These are phyloP conservation scores for Campopleginae sp. DNA, from an alignment of 2,888 invertebrate species.

Conservation along the genomic window DNA sequence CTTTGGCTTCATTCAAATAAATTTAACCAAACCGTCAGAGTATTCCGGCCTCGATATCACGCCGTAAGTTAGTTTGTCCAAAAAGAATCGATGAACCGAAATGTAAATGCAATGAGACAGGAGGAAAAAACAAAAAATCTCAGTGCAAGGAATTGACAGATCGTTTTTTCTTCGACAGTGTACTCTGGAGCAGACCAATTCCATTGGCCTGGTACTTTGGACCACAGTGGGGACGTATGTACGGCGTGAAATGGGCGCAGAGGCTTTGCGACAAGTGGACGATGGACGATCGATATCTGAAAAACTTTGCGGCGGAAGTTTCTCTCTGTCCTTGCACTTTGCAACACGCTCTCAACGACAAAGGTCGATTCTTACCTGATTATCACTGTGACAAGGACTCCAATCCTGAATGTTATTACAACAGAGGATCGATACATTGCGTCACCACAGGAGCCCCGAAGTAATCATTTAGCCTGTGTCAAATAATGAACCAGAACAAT, in stretches of 20 bases:
- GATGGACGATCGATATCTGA: slow-evolving; percentile 91
- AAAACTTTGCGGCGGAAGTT: slow-evolving; percentile 94
- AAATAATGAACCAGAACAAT: not conserved
- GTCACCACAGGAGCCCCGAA: slow-evolving; percentile 95
- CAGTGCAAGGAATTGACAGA: not conserved
- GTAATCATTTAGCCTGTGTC: slow-evolving; percentile 85
- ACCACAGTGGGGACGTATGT: slow-evolving; percentile 93
- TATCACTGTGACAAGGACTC: slow-evolving; percentile 96
- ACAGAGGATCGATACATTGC: slow-evolving; percentile 96
- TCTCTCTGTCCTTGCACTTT: slow-evolving; percentile 96
- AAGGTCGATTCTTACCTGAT: slow-evolving; percentile 96
- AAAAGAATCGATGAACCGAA: not conserved
- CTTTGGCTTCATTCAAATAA: slow-evolving; percentile 95
- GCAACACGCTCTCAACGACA: slow-evolving; percentile 95
- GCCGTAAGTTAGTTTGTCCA: slow-evolving; percentile 87
- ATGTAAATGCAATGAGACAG: not conserved
- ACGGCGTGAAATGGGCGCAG: slow-evolving; percentile 93
- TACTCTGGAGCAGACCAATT: slow-evolving; percentile 96
- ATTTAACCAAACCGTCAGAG: slow-evolving; percentile 91
- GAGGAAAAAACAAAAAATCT: not conserved
- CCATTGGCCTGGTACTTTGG: slow-evolving; percentile 97
- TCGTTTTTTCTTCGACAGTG: slow-evolving; percentile 79
- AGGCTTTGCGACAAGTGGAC: slow-evolving; percentile 96
- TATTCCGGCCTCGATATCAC: slow-evolving; percentile 88
- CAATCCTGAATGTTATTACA: slow-evolving; percentile 94